A percentile compares a stretch with the other conserved stretches of the same genome.
phyloP scores from a whole-genome alignment of 2,113 vertebrate genomes.

The Erinaceus europaeus region DNA sequence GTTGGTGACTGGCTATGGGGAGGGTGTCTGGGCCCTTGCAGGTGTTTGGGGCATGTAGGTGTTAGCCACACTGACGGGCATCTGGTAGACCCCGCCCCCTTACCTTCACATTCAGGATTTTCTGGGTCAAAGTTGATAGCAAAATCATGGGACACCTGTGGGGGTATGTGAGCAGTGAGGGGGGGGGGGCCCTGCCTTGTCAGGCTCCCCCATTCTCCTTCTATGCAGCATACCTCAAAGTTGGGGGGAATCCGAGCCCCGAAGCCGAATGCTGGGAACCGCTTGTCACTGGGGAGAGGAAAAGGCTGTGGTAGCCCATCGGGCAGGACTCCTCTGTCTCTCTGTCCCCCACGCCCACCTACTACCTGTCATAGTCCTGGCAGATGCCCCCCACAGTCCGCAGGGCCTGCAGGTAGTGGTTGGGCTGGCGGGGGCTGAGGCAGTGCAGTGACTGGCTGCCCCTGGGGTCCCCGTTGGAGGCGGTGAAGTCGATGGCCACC shows the following conservation, averaged over 20 bases:
- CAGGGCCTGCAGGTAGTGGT: constrained; percentile 79
- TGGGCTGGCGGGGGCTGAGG: constrained; percentile 78
- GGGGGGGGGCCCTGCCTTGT: neutral
- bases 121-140: constrained; percentile 79
- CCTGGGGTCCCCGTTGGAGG: constrained; percentile 79
- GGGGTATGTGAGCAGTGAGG: neutral
- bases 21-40: no score
- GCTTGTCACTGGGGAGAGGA: constrained; percentile 75
- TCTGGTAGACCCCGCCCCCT: neutral
- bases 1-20: neutral
- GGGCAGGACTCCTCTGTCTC: neutral
- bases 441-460: constrained; percentile 79
- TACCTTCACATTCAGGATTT: constrained; percentile 80
- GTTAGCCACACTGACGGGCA: neutral
- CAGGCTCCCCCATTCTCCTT: neutral
- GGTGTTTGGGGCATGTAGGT: neutral
- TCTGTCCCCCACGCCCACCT: no score
- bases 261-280: constrained; percentile 80
- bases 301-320: neutral
- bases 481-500: constrained; percentile 81
- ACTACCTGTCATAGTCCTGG: constrained; percentile 80
- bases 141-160: constrained; percentile 80
- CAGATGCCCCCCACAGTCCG: constrained; percentile 79
- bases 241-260: constrained; percentile 78
- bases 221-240: constrained; percentile 70